These are phyloP conservation scores for Cosmia trapezina DNA, from an alignment of 2,888 invertebrate species.

Conservation along the genomic window DNA sequence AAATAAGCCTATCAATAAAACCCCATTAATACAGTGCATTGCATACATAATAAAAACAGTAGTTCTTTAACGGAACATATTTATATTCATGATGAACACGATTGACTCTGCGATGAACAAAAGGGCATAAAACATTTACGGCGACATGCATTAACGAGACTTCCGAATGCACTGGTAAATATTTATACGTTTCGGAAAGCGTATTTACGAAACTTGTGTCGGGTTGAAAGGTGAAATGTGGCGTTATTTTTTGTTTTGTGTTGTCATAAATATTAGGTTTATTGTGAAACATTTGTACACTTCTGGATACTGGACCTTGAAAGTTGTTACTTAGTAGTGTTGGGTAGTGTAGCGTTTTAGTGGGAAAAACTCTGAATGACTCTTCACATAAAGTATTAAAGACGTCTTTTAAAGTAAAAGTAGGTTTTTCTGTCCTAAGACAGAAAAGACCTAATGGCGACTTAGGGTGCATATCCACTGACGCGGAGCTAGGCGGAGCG, in stretches of 20 bases:
- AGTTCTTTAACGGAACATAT: conserved; percentile 40
- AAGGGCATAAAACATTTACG: conserved; percentile 76
- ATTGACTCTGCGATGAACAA: conserved; percentile 66
- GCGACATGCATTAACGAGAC: conserved; percentile 75
- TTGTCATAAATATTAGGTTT: background rate
- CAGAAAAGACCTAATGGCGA: background rate
- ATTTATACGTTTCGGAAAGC: conserved; percentile 70
- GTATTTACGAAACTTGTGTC: conserved; percentile 41
- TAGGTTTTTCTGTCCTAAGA: no score
- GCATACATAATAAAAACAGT: conserved; percentile 34
- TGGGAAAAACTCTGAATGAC: background rate
- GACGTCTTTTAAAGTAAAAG: background rate
- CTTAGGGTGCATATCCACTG: no score
- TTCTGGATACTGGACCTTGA: background rate
- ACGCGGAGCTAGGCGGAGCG: no score
- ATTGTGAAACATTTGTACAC: background rate
- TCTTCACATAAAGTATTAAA: background rate
- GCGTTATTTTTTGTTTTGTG: background rate
- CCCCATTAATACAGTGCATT: conserved; percentile 11
- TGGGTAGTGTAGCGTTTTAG: background rate
- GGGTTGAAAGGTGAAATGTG: conserved; percentile 14
- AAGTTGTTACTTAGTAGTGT: background rate
- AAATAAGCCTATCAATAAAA: conserved; percentile 11
- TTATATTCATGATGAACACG: conserved; percentile 63
- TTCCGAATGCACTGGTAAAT: conserved; percentile 75